Conservation (phyloP, 2,888 invertebrate species). For the Acleris literana region DNA sequence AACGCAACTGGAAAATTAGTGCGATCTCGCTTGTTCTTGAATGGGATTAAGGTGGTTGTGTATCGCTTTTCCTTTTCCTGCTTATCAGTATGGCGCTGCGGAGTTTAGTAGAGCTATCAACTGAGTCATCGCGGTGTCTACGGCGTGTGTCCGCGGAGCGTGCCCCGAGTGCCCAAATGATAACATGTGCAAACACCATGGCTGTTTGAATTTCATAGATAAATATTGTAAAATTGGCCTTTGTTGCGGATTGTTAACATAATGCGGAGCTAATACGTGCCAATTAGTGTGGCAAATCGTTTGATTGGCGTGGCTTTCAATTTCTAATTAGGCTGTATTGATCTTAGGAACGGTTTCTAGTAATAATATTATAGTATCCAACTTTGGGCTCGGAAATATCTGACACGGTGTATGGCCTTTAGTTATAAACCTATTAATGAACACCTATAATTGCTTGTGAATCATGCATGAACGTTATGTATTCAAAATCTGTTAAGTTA, state of each 20-base stretch:
- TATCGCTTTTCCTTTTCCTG: slow-evolving; percentile 54
- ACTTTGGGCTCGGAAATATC: too few relatives aligned
- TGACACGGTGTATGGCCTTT: too few relatives aligned
- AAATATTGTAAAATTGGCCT: slow-evolving; percentile 26
- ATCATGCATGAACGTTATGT: too few relatives aligned
- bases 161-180: slow-evolving; percentile 23
- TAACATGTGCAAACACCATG: slow-evolving; percentile 30
- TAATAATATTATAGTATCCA: too few relatives aligned
- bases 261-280: background rate
- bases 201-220: slow-evolving; percentile 19
- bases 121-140: slow-evolving; percentile 51
- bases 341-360: background rate
- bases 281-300: slow-evolving; percentile 1
- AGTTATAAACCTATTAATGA: too few relatives aligned
- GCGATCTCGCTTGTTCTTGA: slow-evolving; percentile 55
- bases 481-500: too few relatives aligned
- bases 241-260: slow-evolving; percentile 21
- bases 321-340: background rate
- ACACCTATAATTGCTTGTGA: too few relatives aligned
- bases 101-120: slow-evolving; percentile 44
- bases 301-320: background rate
- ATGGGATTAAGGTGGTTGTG: slow-evolving; percentile 23
- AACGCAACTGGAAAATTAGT: slow-evolving; percentile 65
- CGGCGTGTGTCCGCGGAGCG: slow-evolving; percentile 25
- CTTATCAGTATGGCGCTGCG: slow-evolving; percentile 42